Evolutionary conservation across 1,140 invertebrate genomes (phyloP).

Genomic region (Homarus americanus): DNA sequence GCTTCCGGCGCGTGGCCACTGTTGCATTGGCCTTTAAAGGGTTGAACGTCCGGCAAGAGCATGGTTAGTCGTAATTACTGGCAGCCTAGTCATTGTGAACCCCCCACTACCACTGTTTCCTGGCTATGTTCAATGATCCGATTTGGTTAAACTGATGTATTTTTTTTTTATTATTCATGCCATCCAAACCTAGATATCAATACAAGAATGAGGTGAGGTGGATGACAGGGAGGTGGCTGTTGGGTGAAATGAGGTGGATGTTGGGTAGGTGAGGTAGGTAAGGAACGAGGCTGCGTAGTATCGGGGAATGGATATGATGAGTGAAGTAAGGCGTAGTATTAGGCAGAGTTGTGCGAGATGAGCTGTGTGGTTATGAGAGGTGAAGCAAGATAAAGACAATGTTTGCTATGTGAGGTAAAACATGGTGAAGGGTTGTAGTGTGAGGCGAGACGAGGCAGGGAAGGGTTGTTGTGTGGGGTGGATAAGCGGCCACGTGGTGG

Average conservation of each 20-base stretch:
- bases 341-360: not conserved
- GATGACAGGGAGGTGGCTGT: not conserved
- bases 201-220: too few species aligned
- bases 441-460: not conserved
- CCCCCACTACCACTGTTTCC: conserved; percentile 10
- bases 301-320: not conserved
- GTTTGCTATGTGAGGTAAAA: not conserved
- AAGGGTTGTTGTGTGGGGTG: too few species aligned
- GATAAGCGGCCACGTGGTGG: not conserved
- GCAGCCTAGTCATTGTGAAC: conserved; percentile 27
- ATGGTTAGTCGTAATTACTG: conserved; percentile 25
- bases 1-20: conserved; percentile 63
- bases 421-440: not conserved
- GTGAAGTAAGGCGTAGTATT: not conserved
- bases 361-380: not conserved
- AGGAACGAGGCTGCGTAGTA: too few species aligned
- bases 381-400: too few species aligned
- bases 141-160: conserved; percentile 1
- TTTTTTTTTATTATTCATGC: not conserved
- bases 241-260: too few species aligned
- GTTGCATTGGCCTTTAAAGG: conserved; percentile 68
- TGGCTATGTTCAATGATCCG: not conserved
- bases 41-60: conserved; percentile 54
- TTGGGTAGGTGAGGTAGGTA: too few species aligned
- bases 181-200: too few species aligned